Evolutionary conservation across 2,797 vertebrate genomes (phyloP).

Genomic region (Hemibagrus guttatus): DNA sequence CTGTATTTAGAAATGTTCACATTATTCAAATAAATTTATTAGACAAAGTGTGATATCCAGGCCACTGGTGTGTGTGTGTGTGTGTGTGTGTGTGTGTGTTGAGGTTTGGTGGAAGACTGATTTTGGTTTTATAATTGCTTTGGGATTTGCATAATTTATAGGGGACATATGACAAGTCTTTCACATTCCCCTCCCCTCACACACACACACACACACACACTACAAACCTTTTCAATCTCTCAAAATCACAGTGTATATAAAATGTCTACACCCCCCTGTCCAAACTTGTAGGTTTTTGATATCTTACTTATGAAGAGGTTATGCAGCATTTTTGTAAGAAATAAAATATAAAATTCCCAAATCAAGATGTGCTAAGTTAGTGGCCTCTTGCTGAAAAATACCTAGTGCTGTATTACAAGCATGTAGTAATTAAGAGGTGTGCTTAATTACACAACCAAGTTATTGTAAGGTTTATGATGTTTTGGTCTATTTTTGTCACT

Average conservation of each 20-base stretch:
- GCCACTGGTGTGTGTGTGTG: slow-evolving; percentile 6
- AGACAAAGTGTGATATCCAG: slow-evolving; percentile 1
- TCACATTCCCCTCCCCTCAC: neutral
- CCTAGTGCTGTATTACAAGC: neutral
- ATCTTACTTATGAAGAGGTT: neutral
- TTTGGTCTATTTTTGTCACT: neutral
- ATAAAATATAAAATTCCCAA: neutral
- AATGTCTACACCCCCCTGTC: neutral
- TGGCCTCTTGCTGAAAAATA: neutral
- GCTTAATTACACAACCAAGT: neutral
- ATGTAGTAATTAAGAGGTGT: neutral
- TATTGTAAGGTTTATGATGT: neutral
- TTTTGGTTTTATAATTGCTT: slow-evolving; percentile 74
- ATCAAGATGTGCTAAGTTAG: neutral
- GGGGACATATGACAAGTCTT: slow-evolving; percentile 37
- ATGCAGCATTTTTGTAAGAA: neutral
- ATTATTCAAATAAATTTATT: neutral
- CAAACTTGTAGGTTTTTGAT: neutral
- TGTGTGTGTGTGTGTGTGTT: neutral
- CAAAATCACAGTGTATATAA: neutral
- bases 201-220: slow-evolving; percentile 43
- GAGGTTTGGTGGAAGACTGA: slow-evolving; percentile 54
- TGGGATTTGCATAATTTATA: slow-evolving; percentile 80
- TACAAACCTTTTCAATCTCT: neutral
- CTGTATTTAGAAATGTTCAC: neutral